Evolutionary conservation across 2,888 invertebrate genomes (phyloP).

Genomic region (Lagria hirta): DNA sequence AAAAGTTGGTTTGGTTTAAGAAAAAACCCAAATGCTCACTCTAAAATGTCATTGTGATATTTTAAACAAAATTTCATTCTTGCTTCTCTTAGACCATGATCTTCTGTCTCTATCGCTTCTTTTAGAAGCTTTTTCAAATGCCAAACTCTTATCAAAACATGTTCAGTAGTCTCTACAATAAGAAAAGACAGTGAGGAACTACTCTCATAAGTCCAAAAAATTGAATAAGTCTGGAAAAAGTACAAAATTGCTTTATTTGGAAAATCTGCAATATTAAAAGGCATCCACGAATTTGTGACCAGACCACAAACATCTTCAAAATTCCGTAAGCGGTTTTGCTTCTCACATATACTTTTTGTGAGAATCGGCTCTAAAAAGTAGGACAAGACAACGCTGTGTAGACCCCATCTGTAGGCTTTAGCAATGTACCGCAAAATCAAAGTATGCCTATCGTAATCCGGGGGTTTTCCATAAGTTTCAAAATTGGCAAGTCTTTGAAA

Average conservation of each 20-base stretch:
- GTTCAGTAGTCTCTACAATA: slow-evolving; percentile 10
- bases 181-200: slow-evolving; percentile 7
- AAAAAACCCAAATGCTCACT: slow-evolving; percentile 1
- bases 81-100: not conserved
- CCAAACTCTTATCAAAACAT: slow-evolving; percentile 9
- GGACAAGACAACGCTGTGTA: slow-evolving; percentile 1
- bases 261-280: slow-evolving; percentile 10
- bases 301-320: slow-evolving; percentile 11
- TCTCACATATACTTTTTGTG: slow-evolving; percentile 4
- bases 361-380: slow-evolving; percentile 6
- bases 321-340: not conserved
- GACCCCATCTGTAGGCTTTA: slow-evolving; percentile 1
- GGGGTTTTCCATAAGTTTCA: slow-evolving; percentile 9
- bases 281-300: slow-evolving; percentile 9
- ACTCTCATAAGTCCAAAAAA: slow-evolving; percentile 4
- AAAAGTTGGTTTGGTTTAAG: not conserved
- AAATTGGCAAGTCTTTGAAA: slow-evolving; percentile 2
- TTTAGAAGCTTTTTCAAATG: slow-evolving; percentile 9
- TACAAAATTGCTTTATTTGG: slow-evolving; percentile 9
- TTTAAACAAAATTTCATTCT: slow-evolving; percentile 2
- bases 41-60: slow-evolving; percentile 12
- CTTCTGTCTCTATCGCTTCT: slow-evolving; percentile 10
- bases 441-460: not conserved
- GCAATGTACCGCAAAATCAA: not conserved
- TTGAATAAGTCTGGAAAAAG: slow-evolving; percentile 12